phyloP scores from a whole-genome alignment of 2,113 vertebrate species.

The Ctenomys sociabilis region DNA sequence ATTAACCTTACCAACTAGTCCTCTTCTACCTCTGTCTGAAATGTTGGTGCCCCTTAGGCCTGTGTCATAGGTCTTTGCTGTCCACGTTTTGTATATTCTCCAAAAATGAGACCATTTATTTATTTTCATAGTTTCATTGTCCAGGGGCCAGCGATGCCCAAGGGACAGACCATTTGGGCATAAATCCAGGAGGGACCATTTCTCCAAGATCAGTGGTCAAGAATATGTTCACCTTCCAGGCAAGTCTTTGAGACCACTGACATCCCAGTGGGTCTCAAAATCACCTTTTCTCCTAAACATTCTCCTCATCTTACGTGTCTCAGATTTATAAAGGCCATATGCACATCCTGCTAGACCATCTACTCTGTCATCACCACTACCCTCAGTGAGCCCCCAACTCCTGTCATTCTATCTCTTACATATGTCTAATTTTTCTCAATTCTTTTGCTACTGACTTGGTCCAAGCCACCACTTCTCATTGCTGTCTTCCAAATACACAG shows the following conservation, averaged over 20 bases:
- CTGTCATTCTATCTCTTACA: neutral
- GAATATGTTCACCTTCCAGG: neutral
- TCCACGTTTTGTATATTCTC: neutral
- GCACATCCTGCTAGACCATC: neutral
- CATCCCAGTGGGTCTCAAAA: neutral
- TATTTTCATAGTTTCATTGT: neutral
- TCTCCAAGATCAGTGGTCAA: constrained; percentile 10
- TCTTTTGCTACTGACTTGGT: neutral
- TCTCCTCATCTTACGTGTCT: neutral
- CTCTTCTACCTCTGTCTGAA: neutral
- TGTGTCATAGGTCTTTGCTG: neutral
- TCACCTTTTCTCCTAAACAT: neutral
- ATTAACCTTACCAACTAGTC: neutral
- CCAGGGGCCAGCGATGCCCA: neutral
- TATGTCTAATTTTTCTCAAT: neutral
- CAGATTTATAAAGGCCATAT: neutral
- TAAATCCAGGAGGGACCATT: neutral
- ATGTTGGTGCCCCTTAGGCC: neutral
- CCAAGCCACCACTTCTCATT: neutral
- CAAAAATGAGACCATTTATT: neutral
- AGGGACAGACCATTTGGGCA: neutral
- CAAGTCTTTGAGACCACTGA: neutral
- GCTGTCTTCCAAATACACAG: neutral
- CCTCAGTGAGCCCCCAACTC: neutral
- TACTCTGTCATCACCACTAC: neutral